Base-by-base conservation (phyloP, 1,140 invertebrate species). In the Drosophila mayri region DNA sequence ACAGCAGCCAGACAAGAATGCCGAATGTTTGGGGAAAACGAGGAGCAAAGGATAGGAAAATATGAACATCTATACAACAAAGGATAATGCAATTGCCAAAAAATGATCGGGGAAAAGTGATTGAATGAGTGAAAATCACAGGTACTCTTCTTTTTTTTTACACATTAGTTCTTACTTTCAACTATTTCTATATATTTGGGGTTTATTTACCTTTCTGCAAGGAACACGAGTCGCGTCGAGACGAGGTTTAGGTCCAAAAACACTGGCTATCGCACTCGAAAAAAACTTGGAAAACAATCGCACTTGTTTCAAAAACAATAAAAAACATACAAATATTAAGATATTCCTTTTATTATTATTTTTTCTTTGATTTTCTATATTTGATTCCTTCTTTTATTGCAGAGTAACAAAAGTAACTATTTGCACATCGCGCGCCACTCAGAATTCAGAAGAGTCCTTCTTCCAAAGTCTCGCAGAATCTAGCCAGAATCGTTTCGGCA, bases 211-310 rank as follows among this genome's bases (percentile, higher is more conserved):
- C 62, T 65, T 43, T 62, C 60, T 25, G n/a, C 20, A 20, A 62
- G 6, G 16, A 44, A 62, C 38, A 12, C 20, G 20, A 10, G 18
- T 16, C 12, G 28, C 14, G 25, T 5, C 3, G 16, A 40, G 11
- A 9, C 12, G 32, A 43, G 25, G 1, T 55, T 40, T 3, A 7
- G 38, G 20, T 50, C 35, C 37, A 16, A 72, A 30, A 50, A 40
- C 66, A 71, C 66, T 59, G 66, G 66, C 43, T 46, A 43, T 11
- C 10, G 41, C 70, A 72, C 70, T 72, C 37, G 44, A 72, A 72
- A 72, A 72, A 72, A 72, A 72, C 37, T 59, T 38, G 35, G 41
- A 35, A 68, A 43, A 41, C 40, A 40, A n/a, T n/a, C 38, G 43
- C 22, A 58, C 52, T 30, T 55, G 18, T 49, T 28, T 55, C 9